Conservation (phyloP, 2,113 vertebrate species). For the Etia nguti region DNA sequence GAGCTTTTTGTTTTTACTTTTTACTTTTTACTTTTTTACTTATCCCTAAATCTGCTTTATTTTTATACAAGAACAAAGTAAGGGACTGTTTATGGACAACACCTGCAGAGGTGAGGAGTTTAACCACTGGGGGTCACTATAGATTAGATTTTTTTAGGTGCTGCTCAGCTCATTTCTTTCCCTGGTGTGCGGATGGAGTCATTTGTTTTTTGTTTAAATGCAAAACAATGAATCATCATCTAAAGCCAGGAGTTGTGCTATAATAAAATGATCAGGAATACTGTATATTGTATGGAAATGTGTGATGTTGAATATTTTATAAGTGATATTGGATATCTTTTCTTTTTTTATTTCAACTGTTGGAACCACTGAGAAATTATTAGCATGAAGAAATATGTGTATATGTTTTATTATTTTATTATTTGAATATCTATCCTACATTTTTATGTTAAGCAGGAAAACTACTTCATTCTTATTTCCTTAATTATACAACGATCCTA, state of each 20-base stretch:
- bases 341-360: neutral
- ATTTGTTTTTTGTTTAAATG: neutral
- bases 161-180: neutral
- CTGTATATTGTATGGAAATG: neutral
- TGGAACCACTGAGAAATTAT: neutral
- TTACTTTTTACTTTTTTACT: too few relatives aligned
- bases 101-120: neutral
- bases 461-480: neutral
- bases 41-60: neutral
- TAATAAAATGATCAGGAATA: neutral
- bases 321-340: neutral
- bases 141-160: neutral
- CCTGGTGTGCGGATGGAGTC: neutral
- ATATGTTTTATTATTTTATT: neutral
- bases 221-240: neutral
- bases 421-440: neutral
- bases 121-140: neutral
- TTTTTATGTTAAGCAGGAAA: neutral
- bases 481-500: neutral
- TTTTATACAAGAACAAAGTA: neutral
- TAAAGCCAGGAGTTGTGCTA: neutral
- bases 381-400: neutral
- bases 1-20: neutral
- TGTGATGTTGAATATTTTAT: neutral
- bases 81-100: neutral